Evolutionary conservation across 2,888 invertebrate species (phyloP), one percentile per base, ranked within the genome.

Genomic region (Eristalinus sepulchralis): DNA sequence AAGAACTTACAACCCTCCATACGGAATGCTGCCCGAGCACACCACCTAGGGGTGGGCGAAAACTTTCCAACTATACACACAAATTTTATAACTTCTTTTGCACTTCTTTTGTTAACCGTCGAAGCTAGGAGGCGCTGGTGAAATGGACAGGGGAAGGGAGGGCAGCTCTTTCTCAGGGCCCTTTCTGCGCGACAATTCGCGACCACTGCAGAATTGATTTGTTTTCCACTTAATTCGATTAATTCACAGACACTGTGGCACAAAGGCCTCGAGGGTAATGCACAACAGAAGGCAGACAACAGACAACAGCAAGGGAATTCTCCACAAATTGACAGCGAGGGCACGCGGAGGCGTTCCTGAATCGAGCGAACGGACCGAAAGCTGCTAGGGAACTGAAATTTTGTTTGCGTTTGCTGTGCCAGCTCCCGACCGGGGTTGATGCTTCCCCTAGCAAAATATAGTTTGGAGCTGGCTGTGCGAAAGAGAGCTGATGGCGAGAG

Each of bases 321-420:
- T 86, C 86, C 86, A 86, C 83, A 83, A 86, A 47, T 79, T 63
- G 53, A 47, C 31, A 20, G 55, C 59, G 73, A 63, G 66, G 47
- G 17, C 6, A 20, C 68, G 33, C 82, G 68, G 72, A 82, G 68
- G 20, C 73, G 67, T 53, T 59, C 57, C 11, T 10, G 3, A 24
- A 57, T n/a, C 5, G 57, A 36, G 17, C 70, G 64, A 78, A 82
- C 85, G 59, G 77, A 82, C 67, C 71, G 83, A 86, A 83, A 86
- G 86, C 83, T 86, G 71, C 79, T 75, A 59, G 78, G 78, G 67
- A 86, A 86, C 86, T 86, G 71, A 86, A 86, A 75, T 75, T n/a
- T 75, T 79, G 83, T 86, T 78, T 86, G 70, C 71, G 9, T 47
- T 47, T 62, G 70, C 55, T 17, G 64, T 78, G 75, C 70, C 57